phyloP scores from a whole-genome alignment of 2,113 vertebrate genomes.

The Stegastes partitus region DNA sequence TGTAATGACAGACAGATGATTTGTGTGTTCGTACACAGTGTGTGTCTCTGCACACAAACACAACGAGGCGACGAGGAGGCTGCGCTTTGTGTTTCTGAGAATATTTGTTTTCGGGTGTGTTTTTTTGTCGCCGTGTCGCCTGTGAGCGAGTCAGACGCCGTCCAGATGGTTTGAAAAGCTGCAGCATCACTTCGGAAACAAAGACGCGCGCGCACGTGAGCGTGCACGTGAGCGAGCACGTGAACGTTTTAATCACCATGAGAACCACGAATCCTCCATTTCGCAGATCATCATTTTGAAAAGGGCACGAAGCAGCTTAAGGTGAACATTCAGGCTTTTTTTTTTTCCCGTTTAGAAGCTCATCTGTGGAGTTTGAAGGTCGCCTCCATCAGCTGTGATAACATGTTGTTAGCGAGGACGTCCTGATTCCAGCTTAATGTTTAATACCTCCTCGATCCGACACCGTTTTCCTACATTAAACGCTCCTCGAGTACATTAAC shows the following conservation, averaged over 20 bases:
- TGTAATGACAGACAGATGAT: slow-evolving; percentile 38
- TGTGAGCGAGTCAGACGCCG: slow-evolving; percentile 14
- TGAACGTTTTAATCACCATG: slow-evolving; percentile 14
- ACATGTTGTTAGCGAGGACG: no score
- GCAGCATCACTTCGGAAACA: slow-evolving; percentile 48
- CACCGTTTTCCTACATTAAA: no score
- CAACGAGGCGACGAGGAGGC: no score
- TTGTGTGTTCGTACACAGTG: slow-evolving; percentile 22
- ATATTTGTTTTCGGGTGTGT: slow-evolving; percentile 30
- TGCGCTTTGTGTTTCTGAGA: slow-evolving; percentile 10
- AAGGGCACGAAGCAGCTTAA: slow-evolving; percentile 1
- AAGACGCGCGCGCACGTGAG: slow-evolving; percentile 13
- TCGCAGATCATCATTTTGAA: slow-evolving; percentile 31
- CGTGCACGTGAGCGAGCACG: slow-evolving; percentile 17
- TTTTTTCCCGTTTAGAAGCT: no score
- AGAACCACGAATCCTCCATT: slow-evolving; percentile 26
- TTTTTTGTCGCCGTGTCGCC: slow-evolving; percentile 19
- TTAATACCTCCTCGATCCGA: no score
- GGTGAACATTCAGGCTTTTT: not conserved
- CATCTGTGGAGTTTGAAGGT: no score
- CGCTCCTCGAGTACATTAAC: no score
- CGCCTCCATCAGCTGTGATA: no score
- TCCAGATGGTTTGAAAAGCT: slow-evolving; percentile 62
- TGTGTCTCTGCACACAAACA: slow-evolving; percentile 58
- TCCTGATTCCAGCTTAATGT: no score